Evolutionary conservation across 2,797 vertebrate genomes (phyloP).

Genomic region (Paguma larvata): DNA sequence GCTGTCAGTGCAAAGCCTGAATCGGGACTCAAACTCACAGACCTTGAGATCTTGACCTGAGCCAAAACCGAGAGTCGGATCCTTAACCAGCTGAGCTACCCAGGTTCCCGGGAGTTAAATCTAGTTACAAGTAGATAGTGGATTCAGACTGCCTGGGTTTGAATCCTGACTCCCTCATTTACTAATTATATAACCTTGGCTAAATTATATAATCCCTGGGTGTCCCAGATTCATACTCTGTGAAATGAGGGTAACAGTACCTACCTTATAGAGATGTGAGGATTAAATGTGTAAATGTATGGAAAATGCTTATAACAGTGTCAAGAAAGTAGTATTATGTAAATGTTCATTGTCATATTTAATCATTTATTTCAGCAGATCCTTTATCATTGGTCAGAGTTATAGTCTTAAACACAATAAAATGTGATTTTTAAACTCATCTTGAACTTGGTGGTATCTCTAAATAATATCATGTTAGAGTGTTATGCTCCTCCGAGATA

Average conservation of each 20-base stretch:
- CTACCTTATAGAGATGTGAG: not conserved
- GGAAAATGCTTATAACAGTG: not conserved
- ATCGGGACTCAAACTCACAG: too few species aligned
- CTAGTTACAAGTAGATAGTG: not conserved
- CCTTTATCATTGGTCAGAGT: not conserved
- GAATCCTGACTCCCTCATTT: constrained; percentile 31
- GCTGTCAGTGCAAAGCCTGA: too few species aligned
- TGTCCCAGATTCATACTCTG: not conserved
- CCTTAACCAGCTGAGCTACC: too few species aligned
- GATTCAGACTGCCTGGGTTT: not conserved
- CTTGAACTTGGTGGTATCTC: constrained; percentile 17
- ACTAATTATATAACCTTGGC: not conserved
- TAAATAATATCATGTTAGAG: not conserved
- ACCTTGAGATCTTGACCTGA: too few species aligned
- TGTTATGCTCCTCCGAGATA: not conserved
- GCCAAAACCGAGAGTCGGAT: too few species aligned
- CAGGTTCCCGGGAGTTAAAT: not conserved
- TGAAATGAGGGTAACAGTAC: not conserved
- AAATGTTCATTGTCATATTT: not conserved
- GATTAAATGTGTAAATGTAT: not conserved
- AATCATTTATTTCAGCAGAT: not conserved
- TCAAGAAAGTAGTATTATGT: not conserved
- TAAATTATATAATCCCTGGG: not conserved
- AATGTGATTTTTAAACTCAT: constrained; percentile 19
- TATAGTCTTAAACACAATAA: not conserved